phyloP scores from a whole-genome alignment of 1,140 invertebrate species.

The Hycleus cichorii region DNA sequence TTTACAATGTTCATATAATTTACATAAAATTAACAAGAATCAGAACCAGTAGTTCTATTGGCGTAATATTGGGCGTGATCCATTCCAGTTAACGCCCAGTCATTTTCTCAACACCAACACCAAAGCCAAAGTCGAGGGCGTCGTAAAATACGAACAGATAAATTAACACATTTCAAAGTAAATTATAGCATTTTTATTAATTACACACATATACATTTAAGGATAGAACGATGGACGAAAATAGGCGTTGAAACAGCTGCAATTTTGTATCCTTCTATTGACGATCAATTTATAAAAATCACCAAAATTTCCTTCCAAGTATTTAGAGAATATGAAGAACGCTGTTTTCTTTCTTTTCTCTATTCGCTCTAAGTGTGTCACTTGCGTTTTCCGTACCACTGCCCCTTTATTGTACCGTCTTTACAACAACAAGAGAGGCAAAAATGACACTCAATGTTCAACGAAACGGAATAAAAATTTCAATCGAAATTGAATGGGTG shows the following conservation, averaged over 20 bases:
- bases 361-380: conserved; percentile 3
- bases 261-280: too few relatives aligned
- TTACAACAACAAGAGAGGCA: background rate
- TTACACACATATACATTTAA: conserved; percentile 4
- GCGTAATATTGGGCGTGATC: too few relatives aligned
- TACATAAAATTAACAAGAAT: too few relatives aligned
- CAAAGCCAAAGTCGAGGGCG: background rate
- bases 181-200: conserved; percentile 10
- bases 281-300: too few relatives aligned
- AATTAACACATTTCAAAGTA: conserved; percentile 1
- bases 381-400: conserved; percentile 11
- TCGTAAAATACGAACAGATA: background rate
- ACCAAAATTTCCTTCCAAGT: too few relatives aligned
- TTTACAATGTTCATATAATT: too few relatives aligned
- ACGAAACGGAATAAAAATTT: conserved; percentile 26
- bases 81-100: too few relatives aligned
- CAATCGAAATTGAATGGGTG: conserved; percentile 27
- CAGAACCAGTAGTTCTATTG: too few relatives aligned
- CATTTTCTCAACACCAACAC: background rate
- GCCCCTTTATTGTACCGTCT: conserved; percentile 8
- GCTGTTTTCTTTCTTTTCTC: too few relatives aligned
- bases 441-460: conserved; percentile 26
- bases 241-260: too few relatives aligned
- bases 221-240: too few relatives aligned
- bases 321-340: too few relatives aligned